phyloP scores from a whole-genome alignment of 2,888 invertebrate species.

The Tipula confusa region DNA sequence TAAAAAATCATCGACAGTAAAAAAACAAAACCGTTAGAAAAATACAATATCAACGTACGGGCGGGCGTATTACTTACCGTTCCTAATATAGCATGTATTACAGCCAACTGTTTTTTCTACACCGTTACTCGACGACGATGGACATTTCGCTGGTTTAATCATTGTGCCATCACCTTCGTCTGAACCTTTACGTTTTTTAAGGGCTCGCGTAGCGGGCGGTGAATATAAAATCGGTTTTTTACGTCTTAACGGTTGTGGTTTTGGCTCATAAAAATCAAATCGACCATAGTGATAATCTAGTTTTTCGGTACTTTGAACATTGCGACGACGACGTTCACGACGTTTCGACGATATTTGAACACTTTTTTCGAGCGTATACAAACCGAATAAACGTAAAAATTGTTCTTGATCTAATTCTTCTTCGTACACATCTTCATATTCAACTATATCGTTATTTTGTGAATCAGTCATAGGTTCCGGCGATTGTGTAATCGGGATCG shows the following conservation, averaged over 20 bases:
- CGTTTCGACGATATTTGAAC: constrained; percentile 45
- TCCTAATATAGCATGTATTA: background rate
- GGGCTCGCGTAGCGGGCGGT: constrained; percentile 42
- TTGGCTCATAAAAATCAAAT: constrained; percentile 38
- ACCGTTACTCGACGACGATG: constrained; percentile 34
- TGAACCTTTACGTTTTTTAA: constrained; percentile 32
- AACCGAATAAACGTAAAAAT: constrained; percentile 44
- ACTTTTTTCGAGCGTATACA: constrained; percentile 43
- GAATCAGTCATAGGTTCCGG: background rate
- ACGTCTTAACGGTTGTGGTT: background rate
- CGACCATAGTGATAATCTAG: constrained; percentile 48
- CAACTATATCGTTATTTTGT: background rate
- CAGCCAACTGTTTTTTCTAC: constrained; percentile 33
- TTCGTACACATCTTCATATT: constrained; percentile 39
- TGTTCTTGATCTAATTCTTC: constrained; percentile 43
- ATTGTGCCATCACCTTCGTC: constrained; percentile 33
- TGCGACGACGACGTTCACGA: constrained; percentile 47
- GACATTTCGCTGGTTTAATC: constrained; percentile 30
- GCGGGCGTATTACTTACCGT: background rate
- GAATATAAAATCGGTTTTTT: constrained; percentile 44
- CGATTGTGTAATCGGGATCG: background rate
- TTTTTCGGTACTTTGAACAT: constrained; percentile 45
- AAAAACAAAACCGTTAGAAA: background rate
- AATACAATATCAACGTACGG: background rate
- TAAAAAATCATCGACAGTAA: constrained; percentile 29